phyloP scores from a whole-genome alignment of 2,113 vertebrate genomes.

The Protobothrops flavoviridis region DNA sequence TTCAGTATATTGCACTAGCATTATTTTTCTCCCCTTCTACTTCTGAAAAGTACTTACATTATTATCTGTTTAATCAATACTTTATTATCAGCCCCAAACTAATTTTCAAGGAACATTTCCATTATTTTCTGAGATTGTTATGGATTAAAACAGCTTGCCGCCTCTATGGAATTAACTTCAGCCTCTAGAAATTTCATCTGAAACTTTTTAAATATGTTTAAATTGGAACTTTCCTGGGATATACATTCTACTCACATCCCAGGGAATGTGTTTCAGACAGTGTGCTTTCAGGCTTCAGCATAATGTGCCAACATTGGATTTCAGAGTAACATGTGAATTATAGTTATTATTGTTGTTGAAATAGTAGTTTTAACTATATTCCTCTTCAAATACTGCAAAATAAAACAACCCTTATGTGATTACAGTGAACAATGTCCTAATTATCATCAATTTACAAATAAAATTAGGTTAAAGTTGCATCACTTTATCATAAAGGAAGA shows the following conservation, averaged over 20 bases:
- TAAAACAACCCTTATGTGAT: not conserved
- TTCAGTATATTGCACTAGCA: not conserved
- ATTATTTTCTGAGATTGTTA: not conserved
- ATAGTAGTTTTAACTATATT: not conserved
- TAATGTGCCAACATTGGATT: not conserved
- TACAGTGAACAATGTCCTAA: not conserved
- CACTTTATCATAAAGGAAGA: not conserved
- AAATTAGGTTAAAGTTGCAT: not conserved
- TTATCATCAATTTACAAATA: not conserved
- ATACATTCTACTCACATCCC: not conserved
- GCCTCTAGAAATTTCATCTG: not conserved
- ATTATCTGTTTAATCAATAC: slow-evolving; percentile 6
- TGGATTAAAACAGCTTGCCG: not conserved
- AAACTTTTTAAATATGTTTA: not conserved
- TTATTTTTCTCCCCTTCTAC: not conserved
- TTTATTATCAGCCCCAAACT: not conserved
- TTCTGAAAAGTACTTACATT: not conserved
- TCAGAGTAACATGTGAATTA: not conserved
- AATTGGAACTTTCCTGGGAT: not conserved
- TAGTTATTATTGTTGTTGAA: not conserved
- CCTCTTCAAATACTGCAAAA: not conserved
- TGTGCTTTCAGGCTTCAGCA: not conserved
- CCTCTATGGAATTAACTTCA: not conserved
- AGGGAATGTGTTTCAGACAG: not conserved
- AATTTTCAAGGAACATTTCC: not conserved